phyloP scores from a whole-genome alignment of 2,888 invertebrate species.

The Neelides folsomi region DNA sequence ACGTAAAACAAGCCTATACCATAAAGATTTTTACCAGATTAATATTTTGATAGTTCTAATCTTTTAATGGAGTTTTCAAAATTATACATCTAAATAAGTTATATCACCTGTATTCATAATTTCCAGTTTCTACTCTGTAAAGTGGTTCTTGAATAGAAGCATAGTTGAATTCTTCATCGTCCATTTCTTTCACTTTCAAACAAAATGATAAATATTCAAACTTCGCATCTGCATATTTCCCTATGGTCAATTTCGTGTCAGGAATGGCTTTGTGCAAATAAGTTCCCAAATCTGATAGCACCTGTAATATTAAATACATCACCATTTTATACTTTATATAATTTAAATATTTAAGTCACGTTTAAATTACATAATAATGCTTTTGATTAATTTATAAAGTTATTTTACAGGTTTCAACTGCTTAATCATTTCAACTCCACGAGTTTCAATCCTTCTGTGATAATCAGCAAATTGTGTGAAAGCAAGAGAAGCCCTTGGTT shows the following conservation, averaged over 20 bases:
- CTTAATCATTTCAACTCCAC: conserved; percentile 77
- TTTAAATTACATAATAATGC: no score
- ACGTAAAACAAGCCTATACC: conserved; percentile 69
- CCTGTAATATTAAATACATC: conserved; percentile 41
- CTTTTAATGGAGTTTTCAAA: no score
- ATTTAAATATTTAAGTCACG: neutral
- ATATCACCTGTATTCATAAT: conserved; percentile 85
- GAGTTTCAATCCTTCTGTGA: conserved; percentile 79
- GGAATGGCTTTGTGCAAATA: conserved; percentile 96
- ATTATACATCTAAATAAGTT: no score
- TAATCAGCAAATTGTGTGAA: conserved; percentile 89
- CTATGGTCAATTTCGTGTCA: conserved; percentile 90
- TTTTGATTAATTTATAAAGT: no score
- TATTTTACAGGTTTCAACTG: conserved; percentile 79
- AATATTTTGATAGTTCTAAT: no score
- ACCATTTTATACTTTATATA: neutral
- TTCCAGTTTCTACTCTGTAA: conserved; percentile 96
- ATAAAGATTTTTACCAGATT: no score
- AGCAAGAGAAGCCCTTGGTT: conserved; percentile 85
- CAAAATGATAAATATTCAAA: conserved; percentile 99
- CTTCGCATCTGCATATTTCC: conserved; percentile 96
- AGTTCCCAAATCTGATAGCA: conserved; percentile 86
- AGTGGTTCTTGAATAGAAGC: conserved; percentile 85
- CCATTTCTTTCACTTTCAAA: conserved; percentile 98
- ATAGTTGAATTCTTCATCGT: conserved; percentile 94